Evolutionary conservation across 2,113 vertebrate genomes (phyloP).

Genomic region (Pteropus alecto): DNA sequence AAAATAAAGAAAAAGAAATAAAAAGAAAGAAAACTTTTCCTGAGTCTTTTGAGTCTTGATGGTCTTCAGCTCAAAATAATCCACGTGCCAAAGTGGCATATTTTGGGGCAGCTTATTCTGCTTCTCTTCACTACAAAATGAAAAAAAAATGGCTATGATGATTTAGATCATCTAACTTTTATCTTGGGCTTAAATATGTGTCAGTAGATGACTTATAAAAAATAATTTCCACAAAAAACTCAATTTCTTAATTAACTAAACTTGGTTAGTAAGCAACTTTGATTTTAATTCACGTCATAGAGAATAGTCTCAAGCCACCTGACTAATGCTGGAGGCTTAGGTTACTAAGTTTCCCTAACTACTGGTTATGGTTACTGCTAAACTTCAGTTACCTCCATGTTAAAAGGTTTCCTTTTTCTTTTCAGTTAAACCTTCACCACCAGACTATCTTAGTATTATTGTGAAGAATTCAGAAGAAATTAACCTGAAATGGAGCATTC

Average conservation of each 20-base stretch:
- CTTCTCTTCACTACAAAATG: background rate
- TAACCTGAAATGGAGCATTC: constrained; percentile 81
- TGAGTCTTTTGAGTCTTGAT: background rate
- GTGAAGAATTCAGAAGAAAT: constrained; percentile 63
- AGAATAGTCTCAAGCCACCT: background rate
- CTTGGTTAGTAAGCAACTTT: constrained; percentile 23
- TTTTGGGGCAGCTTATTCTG: background rate
- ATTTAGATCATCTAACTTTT: constrained; percentile 10
- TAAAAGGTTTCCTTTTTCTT: constrained; percentile 40
- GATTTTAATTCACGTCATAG: background rate
- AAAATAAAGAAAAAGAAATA: background rate
- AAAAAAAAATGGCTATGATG: background rate
- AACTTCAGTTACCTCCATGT: background rate
- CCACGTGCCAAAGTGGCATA: background rate
- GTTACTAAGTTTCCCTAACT: background rate
- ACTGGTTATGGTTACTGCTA: background rate
- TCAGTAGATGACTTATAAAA: background rate
- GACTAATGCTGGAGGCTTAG: background rate
- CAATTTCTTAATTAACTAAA: background rate
- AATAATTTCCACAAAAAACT: background rate
- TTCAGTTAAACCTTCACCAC: constrained; percentile 84
- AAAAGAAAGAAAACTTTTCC: background rate
- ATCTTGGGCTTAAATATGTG: background rate
- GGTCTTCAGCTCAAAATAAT: background rate
- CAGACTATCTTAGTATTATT: constrained; percentile 75